Conservation (phyloP, 1,140 invertebrate genomes). For the Frieseomelitta varia region DNA sequence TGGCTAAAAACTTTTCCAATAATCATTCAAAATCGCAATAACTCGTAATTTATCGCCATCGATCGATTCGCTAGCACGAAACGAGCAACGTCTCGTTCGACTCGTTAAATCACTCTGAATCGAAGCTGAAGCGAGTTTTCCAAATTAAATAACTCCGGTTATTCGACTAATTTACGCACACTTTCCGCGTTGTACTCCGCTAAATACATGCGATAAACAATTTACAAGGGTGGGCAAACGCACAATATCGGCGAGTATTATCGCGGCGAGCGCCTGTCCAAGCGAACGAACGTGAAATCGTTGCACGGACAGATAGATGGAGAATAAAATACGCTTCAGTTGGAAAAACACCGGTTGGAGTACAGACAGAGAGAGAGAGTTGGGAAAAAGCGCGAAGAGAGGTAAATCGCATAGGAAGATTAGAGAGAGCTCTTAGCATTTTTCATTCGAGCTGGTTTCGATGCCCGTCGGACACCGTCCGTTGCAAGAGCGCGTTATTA, state of each 20-base stretch:
- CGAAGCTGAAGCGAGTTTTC: background rate
- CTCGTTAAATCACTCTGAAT: too few relatives aligned
- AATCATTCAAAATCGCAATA: too few relatives aligned
- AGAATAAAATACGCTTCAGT: background rate
- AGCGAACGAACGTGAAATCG: background rate
- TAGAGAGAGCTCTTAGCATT: background rate
- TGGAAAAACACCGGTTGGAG: background rate
- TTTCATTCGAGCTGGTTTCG: constrained; percentile 22
- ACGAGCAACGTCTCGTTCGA: too few relatives aligned
- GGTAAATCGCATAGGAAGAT: constrained; percentile 40
- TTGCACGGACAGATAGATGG: background rate
- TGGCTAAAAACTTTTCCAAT: too few relatives aligned
- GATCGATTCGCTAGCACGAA: too few relatives aligned
- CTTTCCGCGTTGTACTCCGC: too few relatives aligned
- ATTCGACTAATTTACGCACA: background rate
- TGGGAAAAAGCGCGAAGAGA: constrained; percentile 14
- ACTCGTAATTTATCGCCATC: too few relatives aligned
- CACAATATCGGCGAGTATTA: background rate
- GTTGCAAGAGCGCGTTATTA: constrained; percentile 3
- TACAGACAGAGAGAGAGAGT: background rate
- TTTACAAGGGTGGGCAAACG: background rate
- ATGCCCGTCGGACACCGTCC: background rate
- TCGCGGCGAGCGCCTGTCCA: too few relatives aligned
- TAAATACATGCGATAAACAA: background rate
- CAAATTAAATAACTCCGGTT: background rate